These are phyloP conservation scores for Muscicapa adusta DNA, from an alignment of 2,113 vertebrate species.

Conservation along the genomic window DNA sequence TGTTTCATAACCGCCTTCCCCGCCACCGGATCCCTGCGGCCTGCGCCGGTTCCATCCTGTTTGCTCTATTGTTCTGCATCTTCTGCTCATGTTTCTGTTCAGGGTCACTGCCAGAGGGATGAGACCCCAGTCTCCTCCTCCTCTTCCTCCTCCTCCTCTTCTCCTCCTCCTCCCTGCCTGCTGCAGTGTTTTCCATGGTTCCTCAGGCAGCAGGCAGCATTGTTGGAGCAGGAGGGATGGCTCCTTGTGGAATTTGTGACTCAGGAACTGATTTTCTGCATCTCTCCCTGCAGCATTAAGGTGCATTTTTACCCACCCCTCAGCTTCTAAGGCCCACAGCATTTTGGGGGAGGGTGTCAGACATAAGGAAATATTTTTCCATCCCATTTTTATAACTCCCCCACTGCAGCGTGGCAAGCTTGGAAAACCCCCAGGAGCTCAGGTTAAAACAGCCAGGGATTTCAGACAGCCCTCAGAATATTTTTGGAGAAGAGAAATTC, in stretches of 20 bases:
- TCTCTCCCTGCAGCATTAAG: neutral
- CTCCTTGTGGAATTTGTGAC: neutral
- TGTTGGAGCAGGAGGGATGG: neutral
- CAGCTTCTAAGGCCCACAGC: rapidly evolving
- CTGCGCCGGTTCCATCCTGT: neutral
- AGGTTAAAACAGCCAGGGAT: neutral
- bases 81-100: neutral
- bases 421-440: neutral
- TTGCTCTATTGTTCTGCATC: neutral
- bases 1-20: neutral
- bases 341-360: neutral
- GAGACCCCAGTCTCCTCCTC: neutral
- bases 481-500: neutral
- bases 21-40: neutral
- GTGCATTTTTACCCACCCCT: neutral
- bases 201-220: neutral
- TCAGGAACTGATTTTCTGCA: neutral
- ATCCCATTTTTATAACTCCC: neutral
- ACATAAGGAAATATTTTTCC: neutral
- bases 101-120: neutral
- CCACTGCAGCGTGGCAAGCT: neutral
- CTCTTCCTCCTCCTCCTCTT: neutral
- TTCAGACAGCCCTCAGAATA: neutral
- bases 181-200: rapidly evolving
- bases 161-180: neutral